Evolutionary conservation across 2,113 vertebrate species (phyloP).

Genomic region (Nettapus auritus): DNA sequence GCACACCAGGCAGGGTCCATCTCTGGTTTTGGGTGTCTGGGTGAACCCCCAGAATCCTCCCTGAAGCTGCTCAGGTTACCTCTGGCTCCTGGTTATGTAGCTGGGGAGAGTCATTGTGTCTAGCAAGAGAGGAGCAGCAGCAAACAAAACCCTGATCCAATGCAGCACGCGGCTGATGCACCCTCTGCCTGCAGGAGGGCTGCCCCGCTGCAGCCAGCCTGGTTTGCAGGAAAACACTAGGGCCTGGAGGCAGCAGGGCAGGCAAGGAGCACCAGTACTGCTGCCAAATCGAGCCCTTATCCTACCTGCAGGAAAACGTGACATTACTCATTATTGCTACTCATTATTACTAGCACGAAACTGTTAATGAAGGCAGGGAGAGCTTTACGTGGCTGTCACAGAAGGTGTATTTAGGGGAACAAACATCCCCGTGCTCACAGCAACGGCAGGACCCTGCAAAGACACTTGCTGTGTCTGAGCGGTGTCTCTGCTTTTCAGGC

Average conservation of each 20-base stretch:
- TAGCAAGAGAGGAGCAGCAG: not conserved
- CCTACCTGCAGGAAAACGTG: fast-evolving
- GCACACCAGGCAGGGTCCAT: not conserved
- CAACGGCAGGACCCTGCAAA: fast-evolving
- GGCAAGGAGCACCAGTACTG: fast-evolving
- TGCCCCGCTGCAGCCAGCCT: not conserved
- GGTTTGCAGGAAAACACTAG: not conserved
- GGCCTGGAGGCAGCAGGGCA: not conserved
- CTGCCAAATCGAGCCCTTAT: not conserved
- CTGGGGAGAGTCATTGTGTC: not conserved
- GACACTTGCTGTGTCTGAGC: not conserved
- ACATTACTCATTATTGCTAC: not conserved
- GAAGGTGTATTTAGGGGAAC: not conserved
- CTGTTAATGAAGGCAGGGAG: not conserved
- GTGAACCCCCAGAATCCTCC: not conserved
- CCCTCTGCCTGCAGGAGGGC: no score
- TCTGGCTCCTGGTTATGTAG: not conserved
- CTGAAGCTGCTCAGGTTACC: not conserved
- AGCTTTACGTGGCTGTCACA: fast-evolving
- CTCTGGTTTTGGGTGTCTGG: not conserved
- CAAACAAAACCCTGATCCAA: not conserved
- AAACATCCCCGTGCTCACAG: not conserved
- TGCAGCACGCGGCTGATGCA: no score
- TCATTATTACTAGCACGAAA: no score
- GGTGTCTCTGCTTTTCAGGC: not conserved